Evolutionary conservation across 2,797 vertebrate species (phyloP).

Genomic region (Discoglossus pictus): DNA sequence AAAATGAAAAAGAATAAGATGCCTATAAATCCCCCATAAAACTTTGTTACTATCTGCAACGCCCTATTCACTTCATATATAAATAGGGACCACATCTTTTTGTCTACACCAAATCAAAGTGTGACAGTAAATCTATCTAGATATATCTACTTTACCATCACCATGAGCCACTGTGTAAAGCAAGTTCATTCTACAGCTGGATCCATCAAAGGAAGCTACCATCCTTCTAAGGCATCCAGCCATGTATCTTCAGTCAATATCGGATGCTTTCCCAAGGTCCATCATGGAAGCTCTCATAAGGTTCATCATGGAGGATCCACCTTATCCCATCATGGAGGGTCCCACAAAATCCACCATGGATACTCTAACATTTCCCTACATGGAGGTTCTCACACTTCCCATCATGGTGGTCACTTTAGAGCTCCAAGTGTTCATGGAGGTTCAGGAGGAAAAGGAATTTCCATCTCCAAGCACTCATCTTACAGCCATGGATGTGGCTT

Average conservation of each 20-base stretch:
- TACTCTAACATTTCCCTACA: background rate
- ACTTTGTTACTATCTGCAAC: background rate
- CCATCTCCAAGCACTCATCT: slow-evolving; percentile 56
- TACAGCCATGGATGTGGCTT: slow-evolving; percentile 53
- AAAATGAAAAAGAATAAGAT: slow-evolving; percentile 22
- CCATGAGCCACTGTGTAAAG: slow-evolving; percentile 35
- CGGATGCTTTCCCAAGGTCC: slow-evolving; percentile 1
- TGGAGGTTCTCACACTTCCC: background rate
- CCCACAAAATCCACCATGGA: background rate
- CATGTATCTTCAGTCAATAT: background rate
- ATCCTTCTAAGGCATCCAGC: slow-evolving; percentile 8
- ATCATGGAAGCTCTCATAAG: no score
- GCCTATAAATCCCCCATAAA: slow-evolving; percentile 19
- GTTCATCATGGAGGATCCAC: slow-evolving; percentile 9
- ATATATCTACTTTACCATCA: background rate
- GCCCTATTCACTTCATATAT: slow-evolving; percentile 23
- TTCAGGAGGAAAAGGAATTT: slow-evolving; percentile 59
- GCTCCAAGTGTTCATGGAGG: slow-evolving; percentile 65
- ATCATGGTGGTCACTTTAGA: slow-evolving; percentile 52
- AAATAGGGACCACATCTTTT: background rate
- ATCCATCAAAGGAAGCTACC: slow-evolving; percentile 20
- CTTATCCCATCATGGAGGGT: background rate
- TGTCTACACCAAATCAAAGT: no score
- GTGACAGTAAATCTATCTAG: no score
- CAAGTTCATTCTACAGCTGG: slow-evolving; percentile 18